Evolutionary conservation across 2,113 vertebrate species (phyloP).

Genomic region (Synodontis membranacea): DNA sequence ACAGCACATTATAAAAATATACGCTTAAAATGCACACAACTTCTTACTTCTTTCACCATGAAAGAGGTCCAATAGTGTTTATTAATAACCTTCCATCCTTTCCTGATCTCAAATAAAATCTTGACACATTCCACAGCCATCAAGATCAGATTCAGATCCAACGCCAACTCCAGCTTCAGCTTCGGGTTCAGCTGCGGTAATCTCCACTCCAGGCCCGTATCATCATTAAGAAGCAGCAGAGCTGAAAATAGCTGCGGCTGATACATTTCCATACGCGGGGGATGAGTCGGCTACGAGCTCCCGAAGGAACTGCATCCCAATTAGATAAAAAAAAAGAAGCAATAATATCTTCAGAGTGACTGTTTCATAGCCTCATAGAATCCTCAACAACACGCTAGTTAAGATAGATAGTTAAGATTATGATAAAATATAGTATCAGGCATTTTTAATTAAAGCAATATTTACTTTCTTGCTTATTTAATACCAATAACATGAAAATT

Average conservation of each 20-base stretch:
- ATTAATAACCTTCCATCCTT: neutral
- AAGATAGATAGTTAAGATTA: neutral
- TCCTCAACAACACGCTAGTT: neutral
- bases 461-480: neutral
- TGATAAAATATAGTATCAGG: too few relatives aligned
- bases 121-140: neutral
- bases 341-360: constrained; percentile 25
- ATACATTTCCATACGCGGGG: constrained; percentile 42
- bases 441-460: neutral
- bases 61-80: neutral
- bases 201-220: neutral
- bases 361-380: neutral
- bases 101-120: neutral
- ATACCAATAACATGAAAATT: neutral
- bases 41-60: neutral
- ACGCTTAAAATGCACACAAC: too few relatives aligned
- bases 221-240: constrained; percentile 17
- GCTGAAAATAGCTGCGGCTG: constrained; percentile 45
- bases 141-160: neutral
- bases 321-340: constrained; percentile 35
- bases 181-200: neutral
- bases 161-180: neutral
- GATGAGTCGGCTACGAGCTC: constrained; percentile 15
- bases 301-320: constrained; percentile 44
- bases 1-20: neutral